Conservation (phyloP, 2,888 invertebrate species). For the Corbicula japonica region DNA sequence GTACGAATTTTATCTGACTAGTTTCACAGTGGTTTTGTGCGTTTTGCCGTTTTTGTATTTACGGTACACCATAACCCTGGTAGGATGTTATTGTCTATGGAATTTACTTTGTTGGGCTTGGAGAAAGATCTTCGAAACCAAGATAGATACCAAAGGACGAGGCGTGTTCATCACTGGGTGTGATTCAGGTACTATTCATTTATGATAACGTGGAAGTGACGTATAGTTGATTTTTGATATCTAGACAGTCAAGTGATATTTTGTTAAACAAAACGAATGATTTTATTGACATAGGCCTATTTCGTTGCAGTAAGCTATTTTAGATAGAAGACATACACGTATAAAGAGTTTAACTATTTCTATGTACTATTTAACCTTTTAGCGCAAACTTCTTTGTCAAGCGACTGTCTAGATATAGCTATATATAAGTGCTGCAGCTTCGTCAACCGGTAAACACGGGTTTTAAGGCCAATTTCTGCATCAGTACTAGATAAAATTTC, state of each 20-base stretch:
- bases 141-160: background rate
- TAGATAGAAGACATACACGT: background rate
- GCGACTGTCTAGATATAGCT: too few relatives aligned
- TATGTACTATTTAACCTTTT: too few relatives aligned
- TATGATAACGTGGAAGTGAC: too few relatives aligned
- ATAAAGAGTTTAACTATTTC: too few relatives aligned
- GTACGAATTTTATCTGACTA: slow-evolving; percentile 23
- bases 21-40: slow-evolving; percentile 13
- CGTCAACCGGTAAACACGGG: too few relatives aligned
- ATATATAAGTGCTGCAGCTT: too few relatives aligned
- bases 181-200: slow-evolving; percentile 62
- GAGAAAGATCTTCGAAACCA: background rate
- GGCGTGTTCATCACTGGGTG: slow-evolving; percentile 59
- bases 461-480: too few relatives aligned
- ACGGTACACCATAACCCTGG: background rate
- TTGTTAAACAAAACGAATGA: too few relatives aligned
- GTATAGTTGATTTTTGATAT: too few relatives aligned
- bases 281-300: background rate
- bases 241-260: too few relatives aligned
- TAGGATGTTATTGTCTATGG: background rate
- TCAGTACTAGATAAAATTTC: too few relatives aligned
- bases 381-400: too few relatives aligned
- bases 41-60: slow-evolving; percentile 24
- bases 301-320: background rate
- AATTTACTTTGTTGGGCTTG: background rate